Percentiles rank a stretch among this genome's conserved stretches.
Conservation (phyloP, 1,140 invertebrate genomes). For the Papilio xuthus region DNA sequence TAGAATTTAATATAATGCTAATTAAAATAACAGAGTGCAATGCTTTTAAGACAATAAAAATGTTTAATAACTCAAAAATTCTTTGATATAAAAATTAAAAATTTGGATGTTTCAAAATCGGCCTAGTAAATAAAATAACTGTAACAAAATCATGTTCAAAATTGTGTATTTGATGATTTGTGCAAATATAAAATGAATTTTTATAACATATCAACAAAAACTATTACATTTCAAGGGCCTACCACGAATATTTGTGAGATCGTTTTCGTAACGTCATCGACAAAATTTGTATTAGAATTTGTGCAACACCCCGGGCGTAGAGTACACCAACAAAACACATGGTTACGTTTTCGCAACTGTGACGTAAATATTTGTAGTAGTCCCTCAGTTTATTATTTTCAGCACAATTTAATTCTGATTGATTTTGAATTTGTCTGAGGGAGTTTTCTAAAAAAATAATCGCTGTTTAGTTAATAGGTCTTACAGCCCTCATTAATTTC, state of each 20-base stretch:
- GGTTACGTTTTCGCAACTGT: too few relatives aligned
- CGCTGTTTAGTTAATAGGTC: conserved; percentile 56
- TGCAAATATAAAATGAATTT: neutral
- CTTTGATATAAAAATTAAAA: neutral
- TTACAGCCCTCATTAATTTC: conserved; percentile 69
- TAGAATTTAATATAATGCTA: conserved; percentile 7
- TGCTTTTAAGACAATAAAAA: conserved; percentile 14
- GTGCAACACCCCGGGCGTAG: too few relatives aligned
- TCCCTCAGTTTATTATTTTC: neutral
- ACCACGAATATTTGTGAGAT: too few relatives aligned
- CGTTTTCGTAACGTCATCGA: too few relatives aligned
- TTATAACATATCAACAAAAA: neutral
- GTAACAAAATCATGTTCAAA: neutral
- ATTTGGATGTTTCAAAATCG: neutral
- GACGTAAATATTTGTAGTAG: too few relatives aligned
- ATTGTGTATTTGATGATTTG: neutral
- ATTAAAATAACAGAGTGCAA: neutral
- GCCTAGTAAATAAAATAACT: neutral
- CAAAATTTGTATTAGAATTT: too few relatives aligned
- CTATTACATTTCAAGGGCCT: neutral
- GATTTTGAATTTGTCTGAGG: neutral
- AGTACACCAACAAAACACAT: too few relatives aligned
- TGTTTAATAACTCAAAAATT: neutral
- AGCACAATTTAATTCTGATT: neutral
- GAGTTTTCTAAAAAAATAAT: conserved; percentile 31